Evolutionary conservation across 2,797 vertebrate species (phyloP).

Genomic region (Spondyliosoma cantharus): DNA sequence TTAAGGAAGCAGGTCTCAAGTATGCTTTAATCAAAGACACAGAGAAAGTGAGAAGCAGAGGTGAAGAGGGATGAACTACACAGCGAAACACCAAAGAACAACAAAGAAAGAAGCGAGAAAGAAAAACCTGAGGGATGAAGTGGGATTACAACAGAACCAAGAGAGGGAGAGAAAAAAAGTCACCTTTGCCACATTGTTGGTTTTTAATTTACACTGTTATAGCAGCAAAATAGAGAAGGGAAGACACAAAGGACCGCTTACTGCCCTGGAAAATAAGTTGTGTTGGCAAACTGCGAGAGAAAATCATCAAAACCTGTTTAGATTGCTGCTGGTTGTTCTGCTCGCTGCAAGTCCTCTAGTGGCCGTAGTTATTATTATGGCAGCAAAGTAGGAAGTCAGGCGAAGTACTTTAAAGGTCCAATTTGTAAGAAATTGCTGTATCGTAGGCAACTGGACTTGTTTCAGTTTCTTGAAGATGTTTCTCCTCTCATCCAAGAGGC

Average conservation of each 20-base stretch:
- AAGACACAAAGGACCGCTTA: not conserved
- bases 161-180: not conserved
- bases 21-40: not conserved
- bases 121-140: not conserved
- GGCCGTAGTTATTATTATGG: no score
- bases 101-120: not conserved
- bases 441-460: no score
- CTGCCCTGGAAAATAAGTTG: constrained; percentile 2
- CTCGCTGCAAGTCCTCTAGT: not conserved
- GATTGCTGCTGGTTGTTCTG: not conserved
- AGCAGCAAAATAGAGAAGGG: not conserved
- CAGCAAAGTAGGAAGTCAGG: no score
- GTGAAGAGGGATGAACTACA: no score
- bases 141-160: not conserved
- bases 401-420: no score
- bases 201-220: constrained; percentile 7
- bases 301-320: constrained; percentile 1
- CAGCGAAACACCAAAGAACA: not conserved
- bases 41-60: no score
- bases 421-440: no score
- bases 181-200: not conserved
- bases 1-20: not conserved
- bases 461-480: no score
- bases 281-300: constrained; percentile 2
- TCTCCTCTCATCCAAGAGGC: no score